Evolutionary conservation across 2,113 vertebrate genomes (phyloP).

Genomic region (Gavialis gangeticus): DNA sequence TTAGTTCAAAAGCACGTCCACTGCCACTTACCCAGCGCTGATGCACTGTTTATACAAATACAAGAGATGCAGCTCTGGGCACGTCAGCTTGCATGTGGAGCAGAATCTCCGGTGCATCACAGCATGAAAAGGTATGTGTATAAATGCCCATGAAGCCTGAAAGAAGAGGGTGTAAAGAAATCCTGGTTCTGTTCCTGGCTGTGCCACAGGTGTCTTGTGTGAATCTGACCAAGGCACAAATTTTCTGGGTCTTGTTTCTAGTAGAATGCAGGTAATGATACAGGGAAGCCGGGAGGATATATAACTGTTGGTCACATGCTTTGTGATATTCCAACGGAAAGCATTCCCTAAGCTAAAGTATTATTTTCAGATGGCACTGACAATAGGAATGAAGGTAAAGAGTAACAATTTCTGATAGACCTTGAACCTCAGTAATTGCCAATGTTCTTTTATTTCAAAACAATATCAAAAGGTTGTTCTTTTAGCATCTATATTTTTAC

Average conservation of each 20-base stretch:
- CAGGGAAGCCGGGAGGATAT: background rate
- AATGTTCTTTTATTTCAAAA: background rate
- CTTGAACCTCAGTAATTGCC: background rate
- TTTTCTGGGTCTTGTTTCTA: background rate
- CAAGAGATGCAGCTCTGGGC: no score
- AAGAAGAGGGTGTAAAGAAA: background rate
- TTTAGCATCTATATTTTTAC: background rate
- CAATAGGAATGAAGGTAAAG: background rate
- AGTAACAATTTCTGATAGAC: background rate
- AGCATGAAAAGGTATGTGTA: no score
- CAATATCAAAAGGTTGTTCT: background rate
- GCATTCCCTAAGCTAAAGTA: background rate
- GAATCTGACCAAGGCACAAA: background rate
- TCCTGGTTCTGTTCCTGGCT: background rate
- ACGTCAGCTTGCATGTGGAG: no score
- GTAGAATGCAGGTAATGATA: background rate
- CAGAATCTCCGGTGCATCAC: no score
- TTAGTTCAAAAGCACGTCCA: no score
- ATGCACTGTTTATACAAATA: no score
- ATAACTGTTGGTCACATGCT: background rate
- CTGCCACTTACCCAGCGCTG: no score
- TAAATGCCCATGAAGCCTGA: constrained; percentile 15
- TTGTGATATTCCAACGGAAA: background rate
- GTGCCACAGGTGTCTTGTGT: background rate
- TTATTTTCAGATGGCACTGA: background rate